Evolutionary conservation across 2,888 invertebrate genomes (phyloP), one percentile per base, ranked within the genome.

Genomic region (Polydrusus pterygomalis): DNA sequence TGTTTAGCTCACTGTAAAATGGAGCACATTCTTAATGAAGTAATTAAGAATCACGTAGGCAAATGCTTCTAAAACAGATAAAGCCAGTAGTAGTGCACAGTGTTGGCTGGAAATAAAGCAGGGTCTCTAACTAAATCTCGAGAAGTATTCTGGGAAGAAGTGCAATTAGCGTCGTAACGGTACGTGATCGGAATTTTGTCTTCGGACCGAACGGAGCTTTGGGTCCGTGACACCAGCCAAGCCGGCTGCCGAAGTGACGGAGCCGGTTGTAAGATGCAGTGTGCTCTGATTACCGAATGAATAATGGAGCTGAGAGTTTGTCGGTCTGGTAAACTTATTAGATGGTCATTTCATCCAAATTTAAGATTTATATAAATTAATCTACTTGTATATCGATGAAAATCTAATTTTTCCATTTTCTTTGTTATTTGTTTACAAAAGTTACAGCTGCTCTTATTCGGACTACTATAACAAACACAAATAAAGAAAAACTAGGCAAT

Each of bases 141-240:
- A 82, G 78, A 84, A 85, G 84, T 85, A 85, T 85, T 85, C 85
- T 80, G 82, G 81, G 85, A 87, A 86, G 86, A 87, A 86, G 84
- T 85, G 85, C 87, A 87, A 87, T 87, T 87, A 87, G 86, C 84
- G 84, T 84, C 82, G 84, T 82, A 82, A 80, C 79, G 80, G 80
- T 80, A 86, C 86, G 86, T 86, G 86, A 86, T 85, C 85, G 83
- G 86, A 86, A 86, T 86, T 45, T 17, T 56, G 62, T 47, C 56
- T 68, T 69, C 62, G 68, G 74, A 62, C 68, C 69, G 34, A 51
- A 69, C 69, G 34, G 38, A 69, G 43, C 56, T 74, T 70, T 62
- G 25, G 72, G 47, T 64, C 47, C 58, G 64, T 70, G 70, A 74
- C 64, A 70, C 47, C 25, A 54, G 58, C 51, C 25, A 47, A 47